These are phyloP conservation scores for Drymonia ruficornis DNA, from an alignment of 2,888 invertebrate species.

Conservation along the genomic window DNA sequence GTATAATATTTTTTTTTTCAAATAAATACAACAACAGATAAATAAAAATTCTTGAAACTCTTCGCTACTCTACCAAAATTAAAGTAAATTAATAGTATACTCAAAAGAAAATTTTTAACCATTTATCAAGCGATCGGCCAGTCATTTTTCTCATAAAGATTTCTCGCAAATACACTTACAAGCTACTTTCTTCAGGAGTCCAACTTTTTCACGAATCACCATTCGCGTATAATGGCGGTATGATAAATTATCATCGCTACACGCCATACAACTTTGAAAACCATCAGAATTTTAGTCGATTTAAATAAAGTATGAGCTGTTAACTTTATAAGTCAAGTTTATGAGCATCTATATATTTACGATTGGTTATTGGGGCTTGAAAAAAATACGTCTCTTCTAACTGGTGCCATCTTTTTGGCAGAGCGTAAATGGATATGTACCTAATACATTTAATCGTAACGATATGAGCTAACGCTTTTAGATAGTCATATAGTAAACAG, in stretches of 20 bases:
- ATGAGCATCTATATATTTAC: too few species aligned
- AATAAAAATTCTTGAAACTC: background rate
- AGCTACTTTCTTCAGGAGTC: conserved; percentile 56
- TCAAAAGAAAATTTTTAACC: conserved; percentile 42
- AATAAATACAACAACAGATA: background rate
- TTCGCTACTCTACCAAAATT: background rate
- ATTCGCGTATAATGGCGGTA: conserved; percentile 45
- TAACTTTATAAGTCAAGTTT: too few species aligned
- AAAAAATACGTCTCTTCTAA: too few species aligned
- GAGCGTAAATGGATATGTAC: too few species aligned
- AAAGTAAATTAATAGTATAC: conserved; percentile 9
- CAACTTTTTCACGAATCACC: conserved; percentile 74
- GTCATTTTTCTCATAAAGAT: conserved; percentile 69
- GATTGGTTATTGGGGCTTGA: too few species aligned
- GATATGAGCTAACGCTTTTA: too few species aligned
- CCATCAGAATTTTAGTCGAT: conserved; percentile 49
- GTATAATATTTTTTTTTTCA: too few species aligned
- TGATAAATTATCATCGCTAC: conserved; percentile 68
- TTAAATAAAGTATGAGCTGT: conserved; percentile 38
- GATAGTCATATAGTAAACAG: too few species aligned
- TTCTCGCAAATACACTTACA: conserved; percentile 60
- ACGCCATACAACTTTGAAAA: conserved; percentile 41
- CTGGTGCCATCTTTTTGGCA: too few species aligned
- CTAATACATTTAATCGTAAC: too few species aligned
- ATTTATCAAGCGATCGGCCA: conserved; percentile 65